Percentiles rank a stretch among this genome's conserved stretches.
These are phyloP conservation scores for Chironomus striatipennis DNA, from an alignment of 1,140 invertebrate genomes.

Conservation along the genomic window DNA sequence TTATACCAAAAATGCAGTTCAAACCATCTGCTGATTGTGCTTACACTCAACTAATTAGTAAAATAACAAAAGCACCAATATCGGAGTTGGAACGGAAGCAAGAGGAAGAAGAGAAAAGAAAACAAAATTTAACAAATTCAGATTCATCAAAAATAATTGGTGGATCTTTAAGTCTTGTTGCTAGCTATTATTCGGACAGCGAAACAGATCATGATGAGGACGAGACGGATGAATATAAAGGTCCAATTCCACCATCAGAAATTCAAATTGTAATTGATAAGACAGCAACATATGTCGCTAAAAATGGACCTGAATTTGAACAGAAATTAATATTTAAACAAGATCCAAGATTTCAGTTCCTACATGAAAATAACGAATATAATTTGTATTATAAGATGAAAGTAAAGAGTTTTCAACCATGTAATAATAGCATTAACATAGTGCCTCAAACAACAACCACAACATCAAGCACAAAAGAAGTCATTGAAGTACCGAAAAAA, in stretches of 20 bases:
- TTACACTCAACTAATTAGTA: conserved; percentile 74
- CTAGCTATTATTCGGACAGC: conserved; percentile 30
- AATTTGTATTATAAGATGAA: conserved; percentile 67
- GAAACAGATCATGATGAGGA: conserved; percentile 26
- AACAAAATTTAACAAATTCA: conserved; percentile 20
- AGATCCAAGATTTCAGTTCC: conserved; percentile 75
- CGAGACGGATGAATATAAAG: conserved; percentile 28
- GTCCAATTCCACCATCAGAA: conserved; percentile 61
- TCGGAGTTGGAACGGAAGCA: conserved; percentile 29
- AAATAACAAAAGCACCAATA: conserved; percentile 64
- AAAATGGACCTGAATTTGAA: conserved; percentile 90
- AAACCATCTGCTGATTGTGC: conserved; percentile 74
- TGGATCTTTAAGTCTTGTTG: conserved; percentile 42
- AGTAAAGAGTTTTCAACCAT: conserved; percentile 31
- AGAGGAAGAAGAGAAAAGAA: conserved; percentile 28
- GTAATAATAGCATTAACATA: conserved; percentile 29
- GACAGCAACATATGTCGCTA: conserved; percentile 90
- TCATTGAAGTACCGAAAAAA: conserved; percentile 30
- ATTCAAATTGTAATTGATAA: conserved; percentile 86
- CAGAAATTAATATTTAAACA: conserved; percentile 76
- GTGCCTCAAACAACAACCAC: conserved; percentile 25
- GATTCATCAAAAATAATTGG: conserved; percentile 38
- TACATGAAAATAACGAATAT: conserved; percentile 61
- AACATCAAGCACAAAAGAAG: conserved; percentile 25
- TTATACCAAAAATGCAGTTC: conserved; percentile 51